Percentiles rank a stretch among this genome's conserved stretches.
Conservation (phyloP, 2,113 vertebrate genomes). For the Corythornis vintsioides region DNA sequence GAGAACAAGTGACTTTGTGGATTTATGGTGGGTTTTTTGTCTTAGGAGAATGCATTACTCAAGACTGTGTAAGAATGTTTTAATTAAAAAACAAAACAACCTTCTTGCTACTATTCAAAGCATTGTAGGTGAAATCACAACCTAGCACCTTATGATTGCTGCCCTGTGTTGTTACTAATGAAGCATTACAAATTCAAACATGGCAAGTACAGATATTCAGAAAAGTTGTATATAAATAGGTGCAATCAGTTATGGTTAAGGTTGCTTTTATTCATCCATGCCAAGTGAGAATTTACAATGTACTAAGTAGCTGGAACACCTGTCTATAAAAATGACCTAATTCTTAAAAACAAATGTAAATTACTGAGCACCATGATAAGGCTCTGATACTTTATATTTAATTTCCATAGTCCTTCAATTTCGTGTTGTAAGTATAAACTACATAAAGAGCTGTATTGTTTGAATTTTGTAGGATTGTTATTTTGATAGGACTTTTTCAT, state of each 20-base stretch:
- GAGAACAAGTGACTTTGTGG: not conserved
- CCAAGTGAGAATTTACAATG: not conserved
- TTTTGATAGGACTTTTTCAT: not conserved
- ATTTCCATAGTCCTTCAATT: not conserved
- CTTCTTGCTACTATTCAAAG: not conserved
- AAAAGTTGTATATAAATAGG: not conserved
- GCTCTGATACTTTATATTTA: not conserved
- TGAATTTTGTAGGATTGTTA: not conserved
- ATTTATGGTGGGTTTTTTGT: not conserved
- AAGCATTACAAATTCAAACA: not conserved
- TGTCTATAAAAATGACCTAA: not conserved
- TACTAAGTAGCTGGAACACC: not conserved
- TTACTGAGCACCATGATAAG: not conserved
- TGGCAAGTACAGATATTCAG: not conserved
- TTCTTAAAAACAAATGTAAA: not conserved
- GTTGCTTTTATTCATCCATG: not conserved
- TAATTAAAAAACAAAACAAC: not conserved
- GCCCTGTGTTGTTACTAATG: not conserved
- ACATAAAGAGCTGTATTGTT: not conserved
- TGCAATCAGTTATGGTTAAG: not conserved
- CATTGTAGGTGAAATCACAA: not conserved
- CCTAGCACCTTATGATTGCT: not conserved
- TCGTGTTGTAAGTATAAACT: fast-evolving
- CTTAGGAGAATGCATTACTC: not conserved
- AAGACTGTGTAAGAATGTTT: not conserved